Conservation (phyloP, 1,140 invertebrate genomes). For the Dreissena polymorpha region DNA sequence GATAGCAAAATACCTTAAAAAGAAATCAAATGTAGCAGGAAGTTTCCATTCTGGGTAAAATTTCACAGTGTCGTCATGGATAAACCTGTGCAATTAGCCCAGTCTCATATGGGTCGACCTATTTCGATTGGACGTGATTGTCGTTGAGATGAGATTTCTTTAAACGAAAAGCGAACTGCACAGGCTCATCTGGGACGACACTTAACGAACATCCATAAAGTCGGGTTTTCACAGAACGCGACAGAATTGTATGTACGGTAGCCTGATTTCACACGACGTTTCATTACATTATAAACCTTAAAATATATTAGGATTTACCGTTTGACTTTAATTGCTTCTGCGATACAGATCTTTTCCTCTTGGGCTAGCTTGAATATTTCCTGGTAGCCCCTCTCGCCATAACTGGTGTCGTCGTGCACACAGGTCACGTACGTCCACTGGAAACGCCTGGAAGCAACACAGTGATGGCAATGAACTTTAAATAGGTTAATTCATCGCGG, state of each 20-base stretch:
- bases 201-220: not conserved
- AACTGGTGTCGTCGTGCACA: slow-evolving; percentile 86
- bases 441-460: slow-evolving; percentile 80
- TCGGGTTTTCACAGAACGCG: not conserved
- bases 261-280: not conserved
- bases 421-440: slow-evolving; percentile 87
- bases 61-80: too few species aligned
- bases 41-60: too few species aligned
- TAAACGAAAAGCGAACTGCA: not conserved
- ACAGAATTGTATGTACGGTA: not conserved
- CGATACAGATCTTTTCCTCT: slow-evolving; percentile 27
- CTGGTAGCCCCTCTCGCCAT: slow-evolving; percentile 81
- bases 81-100: too few species aligned
- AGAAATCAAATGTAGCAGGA: too few species aligned
- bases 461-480: too few species aligned
- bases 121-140: not conserved
- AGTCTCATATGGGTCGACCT: too few species aligned
- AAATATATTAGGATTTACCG: slow-evolving; percentile 8
- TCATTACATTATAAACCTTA: not conserved
- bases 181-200: not conserved
- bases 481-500: too few species aligned
- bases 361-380: slow-evolving; percentile 53
- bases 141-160: not conserved
- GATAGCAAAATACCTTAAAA: too few species aligned
- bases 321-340: slow-evolving; percentile 14